Percentiles rank a stretch among this genome's conserved stretches.
phyloP scores from a whole-genome alignment of 1,140 invertebrate genomes.

The Eufriesea mexicana region DNA sequence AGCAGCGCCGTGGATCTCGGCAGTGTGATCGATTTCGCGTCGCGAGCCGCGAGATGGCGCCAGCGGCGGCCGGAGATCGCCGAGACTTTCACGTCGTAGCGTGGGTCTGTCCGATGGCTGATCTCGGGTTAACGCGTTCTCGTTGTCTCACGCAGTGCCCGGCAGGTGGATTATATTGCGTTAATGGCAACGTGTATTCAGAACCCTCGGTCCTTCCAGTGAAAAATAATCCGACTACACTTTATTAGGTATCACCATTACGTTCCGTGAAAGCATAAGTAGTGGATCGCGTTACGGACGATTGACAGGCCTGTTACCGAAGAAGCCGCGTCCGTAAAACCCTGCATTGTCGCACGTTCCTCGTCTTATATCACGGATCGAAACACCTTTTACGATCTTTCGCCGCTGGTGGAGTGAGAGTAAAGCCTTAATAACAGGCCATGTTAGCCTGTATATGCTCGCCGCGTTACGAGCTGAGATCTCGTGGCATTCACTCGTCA shows the following conservation, averaged over 20 bases:
- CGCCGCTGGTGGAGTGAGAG: background rate
- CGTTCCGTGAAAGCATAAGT: constrained; percentile 30
- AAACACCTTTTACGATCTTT: constrained; percentile 45
- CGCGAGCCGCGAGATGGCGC: background rate
- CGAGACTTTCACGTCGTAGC: no score
- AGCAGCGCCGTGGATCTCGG: constrained; percentile 16
- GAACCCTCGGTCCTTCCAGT: background rate
- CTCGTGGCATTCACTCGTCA: background rate
- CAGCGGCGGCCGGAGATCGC: background rate
- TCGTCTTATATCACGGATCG: constrained; percentile 45
- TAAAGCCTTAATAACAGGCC: constrained; percentile 36
- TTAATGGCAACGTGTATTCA: constrained; percentile 47
- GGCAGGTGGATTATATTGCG: constrained; percentile 40
- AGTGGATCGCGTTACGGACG: constrained; percentile 45
- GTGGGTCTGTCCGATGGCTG: background rate
- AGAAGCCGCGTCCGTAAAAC: constrained; percentile 30
- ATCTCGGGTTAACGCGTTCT: constrained; percentile 2
- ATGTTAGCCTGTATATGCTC: background rate
- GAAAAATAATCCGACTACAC: constrained; percentile 48
- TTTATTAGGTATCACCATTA: constrained; percentile 53
- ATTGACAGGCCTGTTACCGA: constrained; percentile 38
- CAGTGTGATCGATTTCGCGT: background rate
- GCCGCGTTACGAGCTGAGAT: background rate
- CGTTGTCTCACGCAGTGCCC: constrained; percentile 7
- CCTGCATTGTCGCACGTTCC: constrained; percentile 11